A percentile compares a stretch with the other conserved stretches of the same genome.
These are phyloP conservation scores for Galleria mellonella DNA, from an alignment of 1,140 invertebrate genomes.

Conservation along the genomic window DNA sequence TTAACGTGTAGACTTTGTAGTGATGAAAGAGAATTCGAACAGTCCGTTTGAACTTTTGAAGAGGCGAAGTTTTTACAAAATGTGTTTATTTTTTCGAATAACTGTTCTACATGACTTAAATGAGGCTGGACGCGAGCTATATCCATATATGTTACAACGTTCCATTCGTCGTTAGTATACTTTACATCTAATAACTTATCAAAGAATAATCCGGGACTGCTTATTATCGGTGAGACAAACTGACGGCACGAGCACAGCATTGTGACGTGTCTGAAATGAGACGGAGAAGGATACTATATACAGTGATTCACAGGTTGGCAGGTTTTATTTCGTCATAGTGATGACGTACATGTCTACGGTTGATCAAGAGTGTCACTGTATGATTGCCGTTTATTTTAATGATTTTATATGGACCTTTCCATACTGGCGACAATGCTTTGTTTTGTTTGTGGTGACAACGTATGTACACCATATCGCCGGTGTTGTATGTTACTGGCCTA, in stretches of 20 bases:
- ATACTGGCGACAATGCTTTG: constrained; percentile 4
- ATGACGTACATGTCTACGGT: not conserved
- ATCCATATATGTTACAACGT: not conserved
- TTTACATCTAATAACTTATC: not conserved
- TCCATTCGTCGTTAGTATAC: not conserved
- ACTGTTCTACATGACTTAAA: not conserved
- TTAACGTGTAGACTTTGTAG: not conserved
- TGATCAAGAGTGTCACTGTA: not conserved
- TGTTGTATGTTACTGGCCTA: not conserved
- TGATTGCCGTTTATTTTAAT: constrained; percentile 2
- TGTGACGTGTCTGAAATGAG: not conserved
- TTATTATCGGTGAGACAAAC: not conserved
- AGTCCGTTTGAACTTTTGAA: not conserved
- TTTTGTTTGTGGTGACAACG: constrained; percentile 1
- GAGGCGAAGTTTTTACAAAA: not conserved
- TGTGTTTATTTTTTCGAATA: not conserved
- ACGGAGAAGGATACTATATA: not conserved
- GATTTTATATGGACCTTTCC: constrained; percentile 9
- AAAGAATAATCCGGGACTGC: not conserved
- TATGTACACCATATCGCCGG: constrained; percentile 4
- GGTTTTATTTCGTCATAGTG: not conserved
- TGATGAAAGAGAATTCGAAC: not conserved
- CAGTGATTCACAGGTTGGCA: too few relatives aligned
- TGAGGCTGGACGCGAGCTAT: not conserved
- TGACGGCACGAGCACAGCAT: not conserved